Evolutionary conservation across 1,140 invertebrate genomes (phyloP), one percentile per base, ranked within the genome.

Genomic region (Goniozus legneri): DNA sequence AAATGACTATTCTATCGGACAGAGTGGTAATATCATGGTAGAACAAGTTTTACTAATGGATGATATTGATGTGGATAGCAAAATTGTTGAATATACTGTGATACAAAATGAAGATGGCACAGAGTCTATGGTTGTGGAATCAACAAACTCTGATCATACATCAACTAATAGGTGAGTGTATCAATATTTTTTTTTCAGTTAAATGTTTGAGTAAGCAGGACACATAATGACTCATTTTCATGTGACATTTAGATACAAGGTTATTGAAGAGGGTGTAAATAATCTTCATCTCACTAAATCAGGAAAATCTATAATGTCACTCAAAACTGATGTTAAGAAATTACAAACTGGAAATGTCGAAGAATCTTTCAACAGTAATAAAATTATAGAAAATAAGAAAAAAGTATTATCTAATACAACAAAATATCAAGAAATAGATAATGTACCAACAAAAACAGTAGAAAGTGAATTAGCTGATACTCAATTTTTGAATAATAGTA

Each of bases 41-140:
- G 65, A 71, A 19, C 56, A 73, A 52, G 60, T 71, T n/a, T 10
- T 69, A 19, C 16, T 69, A 2, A 32, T 67, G 20, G 58, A 67
- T 15, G 50, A 64, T 30, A 18, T 57, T 7, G 34, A 55, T 37
- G 54, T 60, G 36, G 58, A 60, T 14, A 50, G 47, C 16, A 61
- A 69, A 41, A 54, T 64, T 38, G 56, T 69, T 16, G 60, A 69
- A 49, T 69, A 57, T 46, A 64, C 62, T 52, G 62, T 70, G 36
- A 67, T 72, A 53, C 52, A 65, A 34, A 65, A 58, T 39, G 58
- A 69, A n/a, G 58, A 60, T 47, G 56, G 47, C 4, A 58, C 53
- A 10, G 55, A 69, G 19, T 62, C 67, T 1, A 63, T 64, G 55
- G 49, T 60, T n/a, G 46, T 64, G 14, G n/a, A n/a, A n/a, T 20